Base-by-base conservation (phyloP, 1,140 invertebrate species). In the Drosophila watanabei region DNA sequence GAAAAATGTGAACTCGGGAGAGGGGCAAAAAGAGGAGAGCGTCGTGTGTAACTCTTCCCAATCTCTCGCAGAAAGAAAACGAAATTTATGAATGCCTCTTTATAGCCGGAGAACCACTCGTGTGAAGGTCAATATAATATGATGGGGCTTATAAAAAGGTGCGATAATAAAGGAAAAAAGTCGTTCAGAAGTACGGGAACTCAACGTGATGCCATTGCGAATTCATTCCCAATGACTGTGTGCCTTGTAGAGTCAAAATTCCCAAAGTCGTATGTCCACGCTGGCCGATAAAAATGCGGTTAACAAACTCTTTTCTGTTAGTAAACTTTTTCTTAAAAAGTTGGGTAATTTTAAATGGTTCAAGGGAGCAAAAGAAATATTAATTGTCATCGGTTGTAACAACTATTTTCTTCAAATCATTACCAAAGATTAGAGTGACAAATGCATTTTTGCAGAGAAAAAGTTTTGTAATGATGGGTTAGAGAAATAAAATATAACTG, bases 61-160 rank as follows among this genome's bases (percentile, higher is more conserved):
- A 75, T 75, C 71, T 61, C 69, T 61, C 37, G 54, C 68, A 32
- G n/a, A 37, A 43, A 61, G 68, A 73, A 72, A 73, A 73, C 46
- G 70, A 73, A 73, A 45, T 71, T 71, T 71, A 69, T 71, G 33
- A 71, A 37, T 71, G 32, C 37, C 66, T 60, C 11, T 70, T 68
- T 54, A 68, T n/a, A 24, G 5, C n/a, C n/a, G 52, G 56, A 52
- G 46, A 60, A 61, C 45, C n/a, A 43, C 70, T 73, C 32, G 24
- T 72, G 35, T 72, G 68, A 73, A 73, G 70, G 70, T 73, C 54
- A 60, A 43, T 52, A n/a, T 28, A 46, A 37, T 37, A 33, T 39
- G 54, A 39, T 56, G 45, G 39, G 20, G n/a, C 3, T 32, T 20
- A 52, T 73, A 73, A 73, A 73, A 32, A 51, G 24, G 37, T 73